These are phyloP conservation scores for Moxostoma hubbsi DNA, from an alignment of 2,797 vertebrate species.

Conservation along the genomic window DNA sequence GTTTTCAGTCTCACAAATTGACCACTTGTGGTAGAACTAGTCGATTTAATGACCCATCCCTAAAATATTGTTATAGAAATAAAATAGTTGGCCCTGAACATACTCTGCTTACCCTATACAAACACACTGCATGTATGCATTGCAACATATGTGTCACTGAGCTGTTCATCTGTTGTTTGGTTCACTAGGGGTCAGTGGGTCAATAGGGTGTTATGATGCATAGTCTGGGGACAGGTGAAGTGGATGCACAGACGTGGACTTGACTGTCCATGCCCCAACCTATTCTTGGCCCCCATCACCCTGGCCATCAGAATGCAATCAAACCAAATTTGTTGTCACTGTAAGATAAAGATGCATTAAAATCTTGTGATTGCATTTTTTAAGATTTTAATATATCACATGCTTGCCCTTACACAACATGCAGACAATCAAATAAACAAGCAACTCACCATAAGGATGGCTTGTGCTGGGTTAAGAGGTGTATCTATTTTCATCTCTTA, in stretches of 20 bases:
- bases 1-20: no score
- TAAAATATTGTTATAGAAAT: neutral
- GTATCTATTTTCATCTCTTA: constrained; percentile 36
- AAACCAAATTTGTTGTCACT: neutral
- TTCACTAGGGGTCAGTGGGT: constrained; percentile 43
- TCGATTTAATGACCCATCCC: no score
- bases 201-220: constrained; percentile 39
- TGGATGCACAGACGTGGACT: constrained; percentile 24
- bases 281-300: neutral
- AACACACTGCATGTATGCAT: neutral
- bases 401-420: neutral
- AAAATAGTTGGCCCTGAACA: no score
- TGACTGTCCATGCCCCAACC: constrained; percentile 10
- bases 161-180: constrained; percentile 33
- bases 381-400: neutral
- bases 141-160: constrained; percentile 3
- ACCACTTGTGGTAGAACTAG: no score
- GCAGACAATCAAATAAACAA: constrained; percentile 5
- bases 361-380: neutral
- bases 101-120: neutral
- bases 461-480: neutral
- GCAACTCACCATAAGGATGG: constrained; percentile 1
- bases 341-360: neutral
- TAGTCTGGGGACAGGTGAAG: constrained; percentile 38
- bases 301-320: neutral